Conservation (phyloP, 2,113 vertebrate species). For the Neoarius graeffei region DNA sequence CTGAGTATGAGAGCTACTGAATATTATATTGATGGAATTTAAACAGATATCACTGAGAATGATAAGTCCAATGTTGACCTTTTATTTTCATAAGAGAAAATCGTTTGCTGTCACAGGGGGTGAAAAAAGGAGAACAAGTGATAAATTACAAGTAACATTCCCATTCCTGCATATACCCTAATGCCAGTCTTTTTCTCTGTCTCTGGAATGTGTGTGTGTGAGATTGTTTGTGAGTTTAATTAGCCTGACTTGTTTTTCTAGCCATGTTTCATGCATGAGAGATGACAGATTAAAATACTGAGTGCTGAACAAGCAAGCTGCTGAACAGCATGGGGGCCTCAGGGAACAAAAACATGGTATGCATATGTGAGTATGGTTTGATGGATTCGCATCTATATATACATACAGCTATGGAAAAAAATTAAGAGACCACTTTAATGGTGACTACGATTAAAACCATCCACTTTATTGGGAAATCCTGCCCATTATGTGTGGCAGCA, state of each 20-base stretch:
- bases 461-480: no score
- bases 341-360: conserved; percentile 3
- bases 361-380: background rate
- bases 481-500: no score
- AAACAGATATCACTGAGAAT: background rate
- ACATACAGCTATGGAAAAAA: background rate
- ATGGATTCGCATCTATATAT: background rate
- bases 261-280: conserved; percentile 26
- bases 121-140: background rate
- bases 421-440: no score
- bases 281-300: conserved; percentile 40
- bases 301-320: conserved; percentile 39
- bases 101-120: background rate
- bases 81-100: background rate
- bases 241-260: conserved; percentile 22
- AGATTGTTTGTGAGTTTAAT: conserved; percentile 9
- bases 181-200: background rate
- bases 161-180: background rate
- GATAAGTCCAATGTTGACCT: background rate
- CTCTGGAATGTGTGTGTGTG: background rate
- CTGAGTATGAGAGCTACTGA: background rate
- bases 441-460: no score
- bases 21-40: background rate
- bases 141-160: background rate
- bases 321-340: background rate